Evolutionary conservation across 2,888 invertebrate genomes (phyloP), one percentile per base, ranked within the genome.

Genomic region (Dryococelus australis): DNA sequence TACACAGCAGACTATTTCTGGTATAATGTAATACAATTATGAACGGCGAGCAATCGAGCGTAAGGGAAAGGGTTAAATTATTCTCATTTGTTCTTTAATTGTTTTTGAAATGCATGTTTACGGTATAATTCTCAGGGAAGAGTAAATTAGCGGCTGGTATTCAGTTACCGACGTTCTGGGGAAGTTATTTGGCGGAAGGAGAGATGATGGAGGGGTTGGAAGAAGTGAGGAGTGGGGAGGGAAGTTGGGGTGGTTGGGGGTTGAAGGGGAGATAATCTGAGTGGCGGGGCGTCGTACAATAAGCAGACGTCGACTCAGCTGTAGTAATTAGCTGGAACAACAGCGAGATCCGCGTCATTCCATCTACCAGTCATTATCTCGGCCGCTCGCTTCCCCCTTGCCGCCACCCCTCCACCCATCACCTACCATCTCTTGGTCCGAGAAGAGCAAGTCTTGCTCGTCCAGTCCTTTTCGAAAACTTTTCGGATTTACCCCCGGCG

Each of bases 271-370:
- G 20, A 65, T 65, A 65, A 65, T 65, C 65, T 20, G 65, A 65
- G 65, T n/a, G 65, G 20, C 65, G 51, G 65, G 65, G 24, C 65
- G 65, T 65, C 65, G 20, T 8, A 24, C 12, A 65, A 65, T 65
- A 65, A 65, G 65, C 65, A 65, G n/a, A 65, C 65, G 65, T 65
- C 65, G 65, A 65, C 65, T 65, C 65, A 65, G n/a, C 65, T 65
- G 65, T n/a, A n/a, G 65, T 65, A 65, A 65, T 65, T 65, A 65
- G 65, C 65, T 65, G 65, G n/a, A 65, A 65, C 65, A 65, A 65
- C 65, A 65, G 65, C 65, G 65, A 65, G 65, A 65, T 20, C n/a
- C 8, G 65, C 65, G 65, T 65, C 65, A 20, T 65, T 65, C 65
- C 65, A 65, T 65, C 65, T 65, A n/a, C n/a, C 65, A 65, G 65